Evolutionary conservation across 1,140 invertebrate species (phyloP).

Genomic region (Goniozus legneri): DNA sequence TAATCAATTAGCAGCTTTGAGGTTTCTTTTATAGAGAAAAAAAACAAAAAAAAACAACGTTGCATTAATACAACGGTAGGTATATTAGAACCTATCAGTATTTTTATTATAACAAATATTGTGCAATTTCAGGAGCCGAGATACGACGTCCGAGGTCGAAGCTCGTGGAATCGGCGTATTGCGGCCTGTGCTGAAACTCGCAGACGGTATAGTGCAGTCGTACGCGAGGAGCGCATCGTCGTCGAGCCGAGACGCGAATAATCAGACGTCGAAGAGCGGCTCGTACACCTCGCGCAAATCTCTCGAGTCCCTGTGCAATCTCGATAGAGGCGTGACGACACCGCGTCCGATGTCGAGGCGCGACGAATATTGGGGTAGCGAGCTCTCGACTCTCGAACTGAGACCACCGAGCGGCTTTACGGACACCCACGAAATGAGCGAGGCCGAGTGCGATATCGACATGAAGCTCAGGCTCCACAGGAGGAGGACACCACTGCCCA

Average conservation of each 20-base stretch:
- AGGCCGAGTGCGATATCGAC: conserved; percentile 54
- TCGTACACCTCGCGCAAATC: conserved; percentile 32
- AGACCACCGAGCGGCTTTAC: conserved; percentile 50
- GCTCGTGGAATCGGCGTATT: conserved; percentile 33
- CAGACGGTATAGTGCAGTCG: conserved; percentile 41
- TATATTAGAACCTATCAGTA: too few species aligned
- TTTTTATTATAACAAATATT: too few species aligned
- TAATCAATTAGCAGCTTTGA: too few species aligned
- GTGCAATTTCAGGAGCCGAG: conserved; percentile 34
- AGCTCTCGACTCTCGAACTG: conserved; percentile 46
- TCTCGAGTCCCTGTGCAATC: conserved; percentile 40
- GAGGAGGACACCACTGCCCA: conserved; percentile 28
- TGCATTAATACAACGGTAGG: too few species aligned
- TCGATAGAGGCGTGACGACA: conserved; percentile 29
- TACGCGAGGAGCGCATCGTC: conserved; percentile 33
- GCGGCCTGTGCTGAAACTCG: conserved; percentile 37
- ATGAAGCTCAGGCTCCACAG: conserved; percentile 44
- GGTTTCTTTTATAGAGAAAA: too few species aligned
- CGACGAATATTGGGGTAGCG: conserved; percentile 41
- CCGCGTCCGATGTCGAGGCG: conserved; percentile 17
- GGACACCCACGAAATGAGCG: conserved; percentile 50
- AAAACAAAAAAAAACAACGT: too few species aligned
- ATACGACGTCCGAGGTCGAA: conserved; percentile 36
- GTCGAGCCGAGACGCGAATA: too few species aligned
- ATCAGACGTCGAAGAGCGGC: neutral